Conservation (phyloP, 2,797 vertebrate species). For the Microhierax caerulescens region DNA sequence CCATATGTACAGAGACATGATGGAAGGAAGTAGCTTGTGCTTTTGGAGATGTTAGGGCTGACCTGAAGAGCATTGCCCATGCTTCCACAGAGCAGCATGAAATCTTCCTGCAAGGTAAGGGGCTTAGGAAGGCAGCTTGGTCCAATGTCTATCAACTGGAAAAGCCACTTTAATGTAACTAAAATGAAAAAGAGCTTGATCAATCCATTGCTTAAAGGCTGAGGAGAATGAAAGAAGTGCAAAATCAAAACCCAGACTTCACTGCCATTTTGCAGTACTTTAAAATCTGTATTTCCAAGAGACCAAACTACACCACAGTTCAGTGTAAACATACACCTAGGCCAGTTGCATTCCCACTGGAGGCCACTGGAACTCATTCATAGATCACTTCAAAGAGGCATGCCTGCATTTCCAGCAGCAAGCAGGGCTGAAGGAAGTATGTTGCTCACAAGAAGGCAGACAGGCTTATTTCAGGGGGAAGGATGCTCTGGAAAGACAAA, state of each 20-base stretch:
- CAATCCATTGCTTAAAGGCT: not conserved
- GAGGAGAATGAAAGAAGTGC: not conserved
- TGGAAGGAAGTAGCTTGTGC: not conserved
- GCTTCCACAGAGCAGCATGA: not conserved
- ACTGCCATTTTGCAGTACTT: not conserved
- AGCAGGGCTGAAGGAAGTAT: not conserved
- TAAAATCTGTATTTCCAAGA: not conserved
- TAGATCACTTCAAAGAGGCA: not conserved
- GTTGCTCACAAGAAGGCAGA: not conserved
- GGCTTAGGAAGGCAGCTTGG: not conserved
- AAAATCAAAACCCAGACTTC: not conserved
- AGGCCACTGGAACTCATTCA: not conserved
- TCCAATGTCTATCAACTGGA: not conserved
- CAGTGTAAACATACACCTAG: not conserved
- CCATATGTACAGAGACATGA: fast-evolving
- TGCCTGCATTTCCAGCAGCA: fast-evolving
- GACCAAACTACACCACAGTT: not conserved
- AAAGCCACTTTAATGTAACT: not conserved
- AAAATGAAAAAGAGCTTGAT: not conserved
- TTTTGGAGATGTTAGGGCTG: not conserved
- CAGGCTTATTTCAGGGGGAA: not conserved
- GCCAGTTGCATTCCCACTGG: not conserved
- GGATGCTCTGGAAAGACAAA: not conserved
- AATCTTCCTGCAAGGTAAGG: not conserved
- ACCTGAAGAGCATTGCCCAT: not conserved